Conservation (phyloP, 1,140 invertebrate genomes). For the Euura lappo region DNA sequence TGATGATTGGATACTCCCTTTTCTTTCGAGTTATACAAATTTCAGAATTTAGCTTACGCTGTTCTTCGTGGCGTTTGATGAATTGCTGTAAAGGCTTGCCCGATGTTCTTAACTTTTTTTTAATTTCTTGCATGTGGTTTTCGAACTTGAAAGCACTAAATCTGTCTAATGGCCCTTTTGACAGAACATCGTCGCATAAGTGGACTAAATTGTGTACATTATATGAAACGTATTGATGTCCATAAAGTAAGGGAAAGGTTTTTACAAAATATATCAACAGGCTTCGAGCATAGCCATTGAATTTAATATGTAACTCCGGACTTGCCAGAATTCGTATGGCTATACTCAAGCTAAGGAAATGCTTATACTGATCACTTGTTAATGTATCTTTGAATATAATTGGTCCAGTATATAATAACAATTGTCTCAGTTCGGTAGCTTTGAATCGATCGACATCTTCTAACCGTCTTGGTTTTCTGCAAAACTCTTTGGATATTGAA, state of each 20-base stretch:
- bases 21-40: background rate
- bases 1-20: background rate
- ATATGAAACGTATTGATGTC: constrained; percentile 16
- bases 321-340: constrained; percentile 21
- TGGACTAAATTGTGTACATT: constrained; percentile 24
- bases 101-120: constrained; percentile 16
- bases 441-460: too few species aligned
- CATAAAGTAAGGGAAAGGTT: constrained; percentile 17
- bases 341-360: constrained; percentile 18
- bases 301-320: constrained; percentile 26
- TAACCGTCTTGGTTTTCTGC: too few species aligned
- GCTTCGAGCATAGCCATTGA: constrained; percentile 19
- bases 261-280: constrained; percentile 22
- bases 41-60: background rate
- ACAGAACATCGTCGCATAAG: constrained; percentile 10
- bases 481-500: too few species aligned
- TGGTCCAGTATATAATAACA: too few species aligned
- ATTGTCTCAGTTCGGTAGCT: too few species aligned
- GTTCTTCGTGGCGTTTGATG: constrained; percentile 18
- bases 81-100: constrained; percentile 24
- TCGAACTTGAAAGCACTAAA: constrained; percentile 24
- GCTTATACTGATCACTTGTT: constrained; percentile 5
- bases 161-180: constrained; percentile 16
- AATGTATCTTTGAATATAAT: constrained; percentile 23
- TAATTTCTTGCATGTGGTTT: constrained; percentile 20